Conservation (phyloP, 2,797 vertebrate species). For the Loriculus beryllinus region DNA sequence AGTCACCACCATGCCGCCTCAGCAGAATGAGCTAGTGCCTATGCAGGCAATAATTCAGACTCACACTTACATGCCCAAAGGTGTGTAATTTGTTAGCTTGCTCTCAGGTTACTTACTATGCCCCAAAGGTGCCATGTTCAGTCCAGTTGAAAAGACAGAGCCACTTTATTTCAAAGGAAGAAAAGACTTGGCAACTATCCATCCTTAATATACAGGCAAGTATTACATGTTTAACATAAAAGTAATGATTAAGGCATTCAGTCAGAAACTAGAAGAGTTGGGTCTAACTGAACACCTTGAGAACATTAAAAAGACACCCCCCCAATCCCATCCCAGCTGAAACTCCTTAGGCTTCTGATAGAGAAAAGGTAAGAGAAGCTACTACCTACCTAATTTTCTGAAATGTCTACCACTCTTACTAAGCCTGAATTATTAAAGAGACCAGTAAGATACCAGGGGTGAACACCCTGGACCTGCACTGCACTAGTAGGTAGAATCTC, state of each 20-base stretch:
- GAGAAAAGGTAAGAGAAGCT: not conserved
- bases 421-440: not conserved
- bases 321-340: not conserved
- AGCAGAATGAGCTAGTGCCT: not conserved
- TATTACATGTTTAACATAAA: conserved; percentile 1
- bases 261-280: not conserved
- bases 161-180: not conserved
- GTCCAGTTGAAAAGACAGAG: not conserved
- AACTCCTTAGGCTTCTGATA: not conserved
- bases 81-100: not conserved
- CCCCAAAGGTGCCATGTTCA: not conserved
- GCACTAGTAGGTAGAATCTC: not conserved
- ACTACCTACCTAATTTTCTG: not conserved
- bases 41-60: not conserved
- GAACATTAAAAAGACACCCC: not conserved
- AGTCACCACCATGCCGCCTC: not conserved
- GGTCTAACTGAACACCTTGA: not conserved
- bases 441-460: not conserved
- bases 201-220: not conserved
- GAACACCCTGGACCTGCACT: not conserved
- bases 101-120: not conserved
- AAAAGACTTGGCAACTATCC: not conserved
- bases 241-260: not conserved
- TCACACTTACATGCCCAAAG: not conserved
- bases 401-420: not conserved